Base-by-base conservation (phyloP, 1,140 invertebrate species). In the Drosophila cardini region DNA sequence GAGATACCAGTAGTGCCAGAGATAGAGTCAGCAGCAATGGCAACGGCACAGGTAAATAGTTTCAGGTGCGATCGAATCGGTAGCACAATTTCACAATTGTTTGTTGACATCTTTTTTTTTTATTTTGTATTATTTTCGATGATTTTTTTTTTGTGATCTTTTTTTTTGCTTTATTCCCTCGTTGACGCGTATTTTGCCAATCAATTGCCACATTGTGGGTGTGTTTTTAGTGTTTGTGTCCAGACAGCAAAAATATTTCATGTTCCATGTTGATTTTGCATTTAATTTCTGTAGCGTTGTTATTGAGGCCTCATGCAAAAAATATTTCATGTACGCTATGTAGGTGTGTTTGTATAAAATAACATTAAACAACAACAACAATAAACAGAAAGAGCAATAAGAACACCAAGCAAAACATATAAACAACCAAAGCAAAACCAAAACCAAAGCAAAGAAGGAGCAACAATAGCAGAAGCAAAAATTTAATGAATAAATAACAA, bases 401-500 rank as follows among this genome's bases (percentile, higher is more conserved):
- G 38, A 67, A 50, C 46, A 64, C 16, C 43, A 64, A 48, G 43
- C 63, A 42, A 56, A 21, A 72, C 11, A 36, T 32, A 36, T 46
- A 34, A 72, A 42, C 58, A 68, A 76, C 64, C 75, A 71, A 77
- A 65, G 46, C 45, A 76, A 62, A 68, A 65, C 52, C 45, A 76
- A 62, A 68, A 4, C 38, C 77, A 74, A 50, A 57, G 70, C 69
- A 68, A 73, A 65, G 57, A 56, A 70, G 69, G 64, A 73, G 55
- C 74, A 72, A 63, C 78, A 82, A 73, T 69, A 74, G 69, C 69
- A 77, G 73, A 76, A 68, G 77, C 76, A 83, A 89, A 87, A 87
- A 83, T 87, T 89, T 83, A 89, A 87, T 87, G 80, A 87, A 87
- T 87, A 87, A 87, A 87, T 87, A 87, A 83, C 79, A 83, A 87